Conservation (phyloP, 1,140 invertebrate genomes). For the Polyergus mexicanus region DNA sequence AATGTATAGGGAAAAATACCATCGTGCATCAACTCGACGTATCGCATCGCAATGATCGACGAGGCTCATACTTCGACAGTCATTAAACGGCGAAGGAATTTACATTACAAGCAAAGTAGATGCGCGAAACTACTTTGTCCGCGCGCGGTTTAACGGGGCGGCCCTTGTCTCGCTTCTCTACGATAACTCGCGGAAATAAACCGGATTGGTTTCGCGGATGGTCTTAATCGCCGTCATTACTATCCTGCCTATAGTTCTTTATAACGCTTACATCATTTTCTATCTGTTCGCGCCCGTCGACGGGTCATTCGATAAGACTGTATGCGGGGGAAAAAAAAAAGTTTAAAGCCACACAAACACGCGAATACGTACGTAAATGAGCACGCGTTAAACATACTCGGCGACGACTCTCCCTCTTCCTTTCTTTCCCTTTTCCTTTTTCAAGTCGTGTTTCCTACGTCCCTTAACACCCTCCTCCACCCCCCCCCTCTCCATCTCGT, state of each 20-base stretch:
- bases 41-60: slow-evolving; percentile 40
- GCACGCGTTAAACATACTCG: slow-evolving; percentile 31
- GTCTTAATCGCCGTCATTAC: slow-evolving; percentile 54
- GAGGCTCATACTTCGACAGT: slow-evolving; percentile 37
- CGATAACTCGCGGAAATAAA: slow-evolving; percentile 50
- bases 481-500: neutral
- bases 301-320: slow-evolving; percentile 28
- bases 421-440: slow-evolving; percentile 60
- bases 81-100: slow-evolving; percentile 57
- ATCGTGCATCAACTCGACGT: slow-evolving; percentile 24
- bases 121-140: slow-evolving; percentile 40
- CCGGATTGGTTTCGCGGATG: slow-evolving; percentile 43
- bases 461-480: slow-evolving; percentile 18
- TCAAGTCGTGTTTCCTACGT: slow-evolving; percentile 56
- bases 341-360: slow-evolving; percentile 39
- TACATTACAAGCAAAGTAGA: slow-evolving; percentile 43
- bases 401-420: slow-evolving; percentile 57
- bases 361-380: slow-evolving; percentile 1
- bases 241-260: slow-evolving; percentile 10
- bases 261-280: neutral
- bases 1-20: neutral
- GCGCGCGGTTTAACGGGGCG: slow-evolving; percentile 20
- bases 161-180: slow-evolving; percentile 24
- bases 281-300: neutral
- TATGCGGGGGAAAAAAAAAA: slow-evolving; percentile 15